Evolutionary conservation across 2,797 vertebrate species (phyloP), one percentile per base, ranked within the genome.

Genomic region (Yasuhikotakia modesta): DNA sequence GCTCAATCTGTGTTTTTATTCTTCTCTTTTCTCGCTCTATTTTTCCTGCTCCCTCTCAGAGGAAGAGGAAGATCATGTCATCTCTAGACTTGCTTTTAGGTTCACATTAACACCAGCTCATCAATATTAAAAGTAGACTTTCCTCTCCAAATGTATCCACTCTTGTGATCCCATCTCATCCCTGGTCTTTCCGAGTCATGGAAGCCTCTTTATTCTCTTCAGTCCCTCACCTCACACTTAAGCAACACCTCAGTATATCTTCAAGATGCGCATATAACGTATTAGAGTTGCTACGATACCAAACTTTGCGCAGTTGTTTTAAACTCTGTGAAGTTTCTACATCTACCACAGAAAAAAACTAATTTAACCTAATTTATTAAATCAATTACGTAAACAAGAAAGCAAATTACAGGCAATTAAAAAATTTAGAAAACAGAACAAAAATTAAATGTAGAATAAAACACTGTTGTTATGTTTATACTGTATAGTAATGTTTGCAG

Each of bases 51-150:
- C 79, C 71, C 71, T 55, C 67, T 80, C 65, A 73, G 46, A 74
- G 78, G 77, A 63, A 66, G 17, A 64, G 43, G 14, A 45, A 50
- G 52, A 55, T 68, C 53, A 64, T 65, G 83, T 65, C 48, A 35
- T 81, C 50, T 67, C 60, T 35, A 66, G 74, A 46, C 60, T 53
- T 35, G 52, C 71, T 48, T 52, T 81, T 85, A 86, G 17, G 45
- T 52, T 65, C 72, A 80, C 80, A 81, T 87, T 76, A 84, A 88
- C 43, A 81, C 58, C 68, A 82, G 79, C 78, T 86, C 84, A 85
- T 87, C 70, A 82, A 79, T 53, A 80, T 85, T 86, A 86, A 87
- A 79, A 69, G 79, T 30, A 74, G 63, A 68, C 24, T 87, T 86
- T 85, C 48, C 55, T 64, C 50, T 89, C 83, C 74, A 63, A 74